These are phyloP conservation scores for Cistogaster globosa DNA, from an alignment of 2,888 invertebrate species.

Conservation along the genomic window DNA sequence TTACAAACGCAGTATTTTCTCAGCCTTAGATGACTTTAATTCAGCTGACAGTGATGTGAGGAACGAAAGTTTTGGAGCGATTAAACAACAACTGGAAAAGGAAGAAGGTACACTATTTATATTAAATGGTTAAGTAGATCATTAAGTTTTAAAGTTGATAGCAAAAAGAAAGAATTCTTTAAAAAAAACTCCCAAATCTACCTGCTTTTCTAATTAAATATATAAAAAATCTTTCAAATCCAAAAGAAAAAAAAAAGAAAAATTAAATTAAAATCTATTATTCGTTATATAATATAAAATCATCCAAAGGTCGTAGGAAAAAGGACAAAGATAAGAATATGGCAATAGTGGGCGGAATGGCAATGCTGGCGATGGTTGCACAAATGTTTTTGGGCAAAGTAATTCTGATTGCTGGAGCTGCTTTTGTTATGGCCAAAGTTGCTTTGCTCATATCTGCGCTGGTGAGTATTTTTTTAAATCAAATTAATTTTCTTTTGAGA, in stretches of 20 bases:
- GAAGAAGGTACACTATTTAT: conserved; percentile 80
- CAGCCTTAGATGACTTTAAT: too few species aligned
- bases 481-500: neutral
- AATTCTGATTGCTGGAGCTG: conserved; percentile 87
- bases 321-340: conserved; percentile 83
- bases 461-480: conserved; percentile 77
- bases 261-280: conserved; percentile 75
- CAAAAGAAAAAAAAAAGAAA: conserved; percentile 48
- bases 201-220: conserved; percentile 60
- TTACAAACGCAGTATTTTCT: conserved; percentile 69
- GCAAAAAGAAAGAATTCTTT: conserved; percentile 60
- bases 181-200: conserved; percentile 20
- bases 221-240: conserved; percentile 78
- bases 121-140: conserved; percentile 76
- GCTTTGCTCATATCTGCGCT: conserved; percentile 86
- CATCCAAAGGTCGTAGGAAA: conserved; percentile 84
- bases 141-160: conserved; percentile 76
- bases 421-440: conserved; percentile 87
- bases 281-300: conserved; percentile 71
- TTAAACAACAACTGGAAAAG: conserved; percentile 10
- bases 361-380: conserved; percentile 86
- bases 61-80: neutral
- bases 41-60: conserved; percentile 22
- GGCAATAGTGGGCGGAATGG: conserved; percentile 86
- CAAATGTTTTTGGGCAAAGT: conserved; percentile 88